Evolutionary conservation across 30 jellyfish, hydroid and myxozoan genomes (phyloP), one percentile per base, ranked within the genome.

Genomic region (Hydra vulgaris): DNA sequence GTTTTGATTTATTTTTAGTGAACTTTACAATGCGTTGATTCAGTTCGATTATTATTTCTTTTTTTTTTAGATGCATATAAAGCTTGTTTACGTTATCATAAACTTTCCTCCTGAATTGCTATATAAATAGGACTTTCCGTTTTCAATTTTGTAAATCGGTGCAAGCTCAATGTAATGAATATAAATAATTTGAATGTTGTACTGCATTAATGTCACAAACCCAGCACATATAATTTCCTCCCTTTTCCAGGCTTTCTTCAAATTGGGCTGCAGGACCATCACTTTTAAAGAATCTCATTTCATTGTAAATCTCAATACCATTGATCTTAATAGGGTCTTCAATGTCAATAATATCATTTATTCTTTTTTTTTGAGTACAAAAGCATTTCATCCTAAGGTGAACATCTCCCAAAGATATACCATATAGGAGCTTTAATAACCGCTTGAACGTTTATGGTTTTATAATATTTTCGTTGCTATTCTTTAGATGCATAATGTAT

Each of bases 241-340:
- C 81, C 66, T 73, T 73, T 73, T 73, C 24, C 23, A 12, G 55
- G 21, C 81, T 73, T 21, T 15, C 81, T 73, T 73, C 81, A 27
- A 73, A 27, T 26, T 73, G 72, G 23, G 81, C 81, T 73, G 76
- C 76, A 21, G 76, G 18, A 21, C 76, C 76, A 70, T 70, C 1
- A 70, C 76, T 18, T 21, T 70, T 22, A 25, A 70, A 70, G 20
- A 70, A 70, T 17, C 76, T 70, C 76, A 70, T 70, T 70, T 70
- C 27, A 25, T 70, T 18, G 17, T 70, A 70, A 70, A 70, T 17
- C 16, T 22, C 27, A 25, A 70, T 18, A 21, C 19, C 72, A 61
- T 61, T 21, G 19, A 21, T n/a, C n/a, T n/a, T n/a, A n/a, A n/a
- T n/a, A n/a, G n/a, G n/a, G n/a, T n/a, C n/a, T n/a, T n/a, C n/a